These are phyloP conservation scores for Podarcis siculus DNA, from an alignment of 2,797 vertebrate species.

Conservation along the genomic window DNA sequence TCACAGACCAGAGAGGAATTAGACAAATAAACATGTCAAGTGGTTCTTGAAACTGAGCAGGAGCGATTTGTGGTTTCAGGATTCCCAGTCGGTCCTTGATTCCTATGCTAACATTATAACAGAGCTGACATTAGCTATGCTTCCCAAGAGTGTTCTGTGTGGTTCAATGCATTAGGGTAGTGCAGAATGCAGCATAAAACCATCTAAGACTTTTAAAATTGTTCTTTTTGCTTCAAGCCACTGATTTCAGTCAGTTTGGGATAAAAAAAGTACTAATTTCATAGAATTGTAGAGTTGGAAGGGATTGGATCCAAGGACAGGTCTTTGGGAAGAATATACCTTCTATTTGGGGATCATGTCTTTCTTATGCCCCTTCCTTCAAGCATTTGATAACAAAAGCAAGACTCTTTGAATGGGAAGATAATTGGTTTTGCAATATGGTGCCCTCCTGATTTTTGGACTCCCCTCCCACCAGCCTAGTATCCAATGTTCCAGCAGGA, in stretches of 20 bases:
- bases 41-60: slow-evolving; percentile 5
- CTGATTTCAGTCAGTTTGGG: too few relatives aligned
- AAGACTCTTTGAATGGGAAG: slow-evolving; percentile 24
- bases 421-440: slow-evolving; percentile 36
- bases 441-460: too few relatives aligned
- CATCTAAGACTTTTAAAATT: neutral
- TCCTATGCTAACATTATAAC: slow-evolving; percentile 22
- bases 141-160: neutral
- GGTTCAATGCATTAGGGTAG: neutral
- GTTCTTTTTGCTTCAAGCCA: too few relatives aligned
- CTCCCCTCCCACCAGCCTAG: too few relatives aligned
- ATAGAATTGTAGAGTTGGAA: too few relatives aligned
- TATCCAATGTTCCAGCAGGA: too few relatives aligned
- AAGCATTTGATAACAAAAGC: slow-evolving; percentile 39
- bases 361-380: neutral
- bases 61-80: slow-evolving; percentile 26
- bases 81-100: slow-evolving; percentile 49
- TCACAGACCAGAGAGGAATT: neutral
- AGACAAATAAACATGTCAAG: slow-evolving; percentile 18
- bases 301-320: too few relatives aligned
- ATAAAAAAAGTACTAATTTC: too few relatives aligned
- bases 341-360: too few relatives aligned
- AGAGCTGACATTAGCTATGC: accelerated
- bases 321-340: too few relatives aligned
- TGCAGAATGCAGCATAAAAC: slow-evolving; percentile 38